Evolutionary conservation across 2,113 vertebrate species (phyloP).

Genomic region (Trematocara nigrifrons): DNA sequence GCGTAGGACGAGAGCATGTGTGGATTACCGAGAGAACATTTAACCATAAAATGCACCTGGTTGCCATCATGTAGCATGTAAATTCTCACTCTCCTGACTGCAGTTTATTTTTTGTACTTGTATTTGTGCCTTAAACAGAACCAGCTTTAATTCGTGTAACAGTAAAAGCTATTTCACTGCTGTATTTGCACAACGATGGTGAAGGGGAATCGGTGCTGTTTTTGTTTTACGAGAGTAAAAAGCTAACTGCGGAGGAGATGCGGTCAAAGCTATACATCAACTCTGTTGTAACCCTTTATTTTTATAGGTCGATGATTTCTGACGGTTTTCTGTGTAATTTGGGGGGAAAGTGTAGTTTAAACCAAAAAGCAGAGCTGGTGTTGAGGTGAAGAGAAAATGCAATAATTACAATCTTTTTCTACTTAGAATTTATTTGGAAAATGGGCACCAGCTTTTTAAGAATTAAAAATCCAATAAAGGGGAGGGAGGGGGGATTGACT

Average conservation of each 20-base stretch:
- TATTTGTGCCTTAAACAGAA: neutral
- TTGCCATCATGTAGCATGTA: slow-evolving; percentile 40
- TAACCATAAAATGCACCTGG: neutral
- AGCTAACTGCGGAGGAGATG: neutral
- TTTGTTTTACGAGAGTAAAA: neutral
- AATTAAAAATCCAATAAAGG: neutral
- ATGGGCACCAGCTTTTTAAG: neutral
- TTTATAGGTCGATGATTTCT: neutral
- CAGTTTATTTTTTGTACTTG: neutral
- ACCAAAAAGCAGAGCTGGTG: neutral
- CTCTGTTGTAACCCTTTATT: neutral
- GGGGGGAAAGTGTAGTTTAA: neutral
- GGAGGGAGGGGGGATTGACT: neutral
- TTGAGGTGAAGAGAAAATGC: neutral
- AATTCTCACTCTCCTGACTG: neutral
- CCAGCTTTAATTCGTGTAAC: neutral
- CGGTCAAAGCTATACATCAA: neutral
- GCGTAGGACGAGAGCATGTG: neutral
- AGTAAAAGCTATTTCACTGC: neutral
- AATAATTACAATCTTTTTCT: neutral
- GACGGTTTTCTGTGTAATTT: neutral
- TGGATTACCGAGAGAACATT: neutral
- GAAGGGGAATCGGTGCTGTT: neutral
- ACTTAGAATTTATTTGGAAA: neutral
- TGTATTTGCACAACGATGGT: slow-evolving; percentile 36